These are phyloP conservation scores for Papio anubis DNA, from an alignment of 2,113 vertebrate species.

Conservation along the genomic window DNA sequence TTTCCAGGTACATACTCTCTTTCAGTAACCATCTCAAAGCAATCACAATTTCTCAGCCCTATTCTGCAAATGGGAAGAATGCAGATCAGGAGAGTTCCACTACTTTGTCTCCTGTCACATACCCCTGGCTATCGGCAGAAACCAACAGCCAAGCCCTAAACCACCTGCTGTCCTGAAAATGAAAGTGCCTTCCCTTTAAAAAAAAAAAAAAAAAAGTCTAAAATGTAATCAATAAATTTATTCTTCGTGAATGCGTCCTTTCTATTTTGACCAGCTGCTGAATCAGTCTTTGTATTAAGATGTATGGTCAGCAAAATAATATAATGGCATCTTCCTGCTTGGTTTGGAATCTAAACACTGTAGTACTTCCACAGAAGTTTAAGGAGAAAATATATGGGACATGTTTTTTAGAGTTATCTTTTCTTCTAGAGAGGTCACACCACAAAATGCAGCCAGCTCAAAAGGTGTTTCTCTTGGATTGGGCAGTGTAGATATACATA, in stretches of 20 bases:
- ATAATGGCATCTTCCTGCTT: constrained; percentile 58
- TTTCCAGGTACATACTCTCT: background rate
- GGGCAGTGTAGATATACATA: background rate
- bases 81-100: background rate
- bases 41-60: background rate
- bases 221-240: constrained; percentile 58
- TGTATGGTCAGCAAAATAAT: constrained; percentile 55
- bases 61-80: background rate
- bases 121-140: background rate
- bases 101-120: background rate
- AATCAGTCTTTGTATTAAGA: constrained; percentile 63
- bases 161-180: constrained; percentile 24
- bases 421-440: constrained; percentile 39
- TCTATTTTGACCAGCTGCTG: constrained; percentile 66
- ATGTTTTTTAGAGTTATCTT: background rate
- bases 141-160: background rate
- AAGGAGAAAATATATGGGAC: background rate
- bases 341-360: constrained; percentile 55
- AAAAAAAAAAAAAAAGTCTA: background rate
- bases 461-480: background rate
- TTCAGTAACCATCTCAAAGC: background rate
- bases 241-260: constrained; percentile 50
- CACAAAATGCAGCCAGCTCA: background rate
- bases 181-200: background rate
- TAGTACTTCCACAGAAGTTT: constrained; percentile 15